Conservation (phyloP, 2,888 invertebrate genomes). For the Venusia cambrica region DNA sequence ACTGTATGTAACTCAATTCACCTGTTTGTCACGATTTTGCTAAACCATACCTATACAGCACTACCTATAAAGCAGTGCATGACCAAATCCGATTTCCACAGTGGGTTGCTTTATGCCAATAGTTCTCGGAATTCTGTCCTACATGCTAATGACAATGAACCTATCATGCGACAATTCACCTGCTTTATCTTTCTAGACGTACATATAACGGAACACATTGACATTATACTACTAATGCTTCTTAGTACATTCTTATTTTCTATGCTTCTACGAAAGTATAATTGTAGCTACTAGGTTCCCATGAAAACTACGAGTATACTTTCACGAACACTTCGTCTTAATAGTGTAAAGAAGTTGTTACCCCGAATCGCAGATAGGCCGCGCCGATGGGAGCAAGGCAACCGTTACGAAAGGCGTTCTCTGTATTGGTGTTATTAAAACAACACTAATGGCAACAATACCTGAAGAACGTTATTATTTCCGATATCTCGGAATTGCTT, state of each 20-base stretch:
- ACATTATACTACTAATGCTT: too few species aligned
- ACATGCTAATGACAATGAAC: conserved; percentile 11
- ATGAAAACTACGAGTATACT: background rate
- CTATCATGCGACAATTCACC: background rate
- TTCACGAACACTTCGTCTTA: conserved; percentile 6
- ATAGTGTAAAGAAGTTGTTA: conserved; percentile 10
- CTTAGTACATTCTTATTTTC: too few species aligned
- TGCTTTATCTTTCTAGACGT: too few species aligned
- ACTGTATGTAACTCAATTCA: conserved; percentile 4
- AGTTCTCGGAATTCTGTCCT: conserved; percentile 8
- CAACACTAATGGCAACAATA: conserved; percentile 12
- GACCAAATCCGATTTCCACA: conserved; percentile 8
- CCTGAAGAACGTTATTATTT: conserved; percentile 14
- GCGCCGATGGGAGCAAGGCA: conserved; percentile 1
- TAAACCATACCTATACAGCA: conserved; percentile 2
- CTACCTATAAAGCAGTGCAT: conserved; percentile 7
- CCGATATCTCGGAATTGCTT: conserved; percentile 22
- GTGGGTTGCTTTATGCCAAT: conserved; percentile 6
- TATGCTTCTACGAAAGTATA: too few species aligned
- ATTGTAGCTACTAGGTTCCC: conserved; percentile 3
- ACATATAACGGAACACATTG: too few species aligned
- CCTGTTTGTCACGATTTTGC: conserved; percentile 19
- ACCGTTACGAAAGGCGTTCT: conserved; percentile 12
- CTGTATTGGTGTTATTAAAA: conserved; percentile 9
- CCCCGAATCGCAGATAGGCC: conserved; percentile 12